Evolutionary conservation across 1,140 invertebrate species (phyloP).

Genomic region (Rhyacophila brunnea): DNA sequence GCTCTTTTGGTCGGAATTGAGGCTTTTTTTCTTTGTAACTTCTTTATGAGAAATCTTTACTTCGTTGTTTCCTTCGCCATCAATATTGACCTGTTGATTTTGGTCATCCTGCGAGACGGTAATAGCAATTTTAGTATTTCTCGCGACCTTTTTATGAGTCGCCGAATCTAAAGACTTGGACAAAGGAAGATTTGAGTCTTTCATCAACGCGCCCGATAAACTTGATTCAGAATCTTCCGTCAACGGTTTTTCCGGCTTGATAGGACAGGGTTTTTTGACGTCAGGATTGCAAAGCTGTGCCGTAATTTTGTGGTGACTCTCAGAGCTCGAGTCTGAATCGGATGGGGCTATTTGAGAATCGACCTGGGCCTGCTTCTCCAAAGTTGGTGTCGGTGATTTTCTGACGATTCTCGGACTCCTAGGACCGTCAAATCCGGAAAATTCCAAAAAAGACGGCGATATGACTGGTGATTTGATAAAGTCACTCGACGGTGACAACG

Average conservation of each 20-base stretch:
- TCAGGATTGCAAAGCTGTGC: conserved; percentile 45
- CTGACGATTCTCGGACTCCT: conserved; percentile 49
- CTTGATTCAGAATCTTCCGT: conserved; percentile 54
- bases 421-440: conserved; percentile 45
- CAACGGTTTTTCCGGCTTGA: conserved; percentile 50
- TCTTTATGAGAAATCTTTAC: conserved; percentile 48
- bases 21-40: conserved; percentile 46
- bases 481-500: conserved; percentile 48
- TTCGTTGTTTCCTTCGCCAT: conserved; percentile 51
- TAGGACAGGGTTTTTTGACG: conserved; percentile 43
- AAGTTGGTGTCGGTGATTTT: conserved; percentile 58
- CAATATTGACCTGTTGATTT: conserved; percentile 52
- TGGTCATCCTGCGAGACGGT: conserved; percentile 55
- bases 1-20: conserved; percentile 51
- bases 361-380: conserved; percentile 61
- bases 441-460: conserved; percentile 40
- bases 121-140: conserved; percentile 54
- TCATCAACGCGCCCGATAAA: conserved; percentile 48
- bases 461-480: conserved; percentile 51
- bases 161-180: conserved; percentile 1
- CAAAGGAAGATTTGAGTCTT: neutral
- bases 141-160: conserved; percentile 37
- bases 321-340: conserved; percentile 54
- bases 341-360: conserved; percentile 55
- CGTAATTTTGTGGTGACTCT: conserved; percentile 53